phyloP scores from a whole-genome alignment of 1,140 invertebrate genomes.

The Arion vulgaris region DNA sequence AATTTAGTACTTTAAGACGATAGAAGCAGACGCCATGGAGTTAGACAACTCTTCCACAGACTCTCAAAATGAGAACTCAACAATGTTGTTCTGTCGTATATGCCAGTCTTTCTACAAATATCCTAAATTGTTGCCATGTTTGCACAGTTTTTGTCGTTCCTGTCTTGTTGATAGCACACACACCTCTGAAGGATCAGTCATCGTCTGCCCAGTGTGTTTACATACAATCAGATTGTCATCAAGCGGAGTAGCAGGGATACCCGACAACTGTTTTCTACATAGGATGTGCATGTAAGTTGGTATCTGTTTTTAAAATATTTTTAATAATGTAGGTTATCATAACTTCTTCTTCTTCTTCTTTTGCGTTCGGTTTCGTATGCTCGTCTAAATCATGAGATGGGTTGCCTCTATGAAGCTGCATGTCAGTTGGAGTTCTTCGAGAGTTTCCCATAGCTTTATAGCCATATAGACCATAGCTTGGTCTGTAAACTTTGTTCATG shows the following conservation, averaged over 20 bases:
- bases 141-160: conserved; percentile 54
- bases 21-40: too few species aligned
- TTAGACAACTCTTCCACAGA: not conserved
- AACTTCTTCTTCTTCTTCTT: too few species aligned
- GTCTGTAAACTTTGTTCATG: too few species aligned
- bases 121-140: conserved; percentile 53
- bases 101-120: conserved; percentile 52
- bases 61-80: not conserved
- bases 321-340: too few species aligned
- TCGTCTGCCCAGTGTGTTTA: conserved; percentile 45
- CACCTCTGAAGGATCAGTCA: not conserved
- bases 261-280: conserved; percentile 48
- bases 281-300: conserved; percentile 33
- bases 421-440: too few species aligned
- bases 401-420: too few species aligned
- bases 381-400: too few species aligned
- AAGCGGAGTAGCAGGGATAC: conserved; percentile 38
- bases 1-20: too few species aligned
- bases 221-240: conserved; percentile 7
- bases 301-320: not conserved
- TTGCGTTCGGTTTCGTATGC: too few species aligned
- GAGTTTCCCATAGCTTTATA: too few species aligned
- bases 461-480: too few species aligned
- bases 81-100: conserved; percentile 49
- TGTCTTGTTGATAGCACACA: conserved; percentile 41